phyloP scores from a whole-genome alignment of 2,888 invertebrate genomes.

The Pyrocoelia pectoralis region DNA sequence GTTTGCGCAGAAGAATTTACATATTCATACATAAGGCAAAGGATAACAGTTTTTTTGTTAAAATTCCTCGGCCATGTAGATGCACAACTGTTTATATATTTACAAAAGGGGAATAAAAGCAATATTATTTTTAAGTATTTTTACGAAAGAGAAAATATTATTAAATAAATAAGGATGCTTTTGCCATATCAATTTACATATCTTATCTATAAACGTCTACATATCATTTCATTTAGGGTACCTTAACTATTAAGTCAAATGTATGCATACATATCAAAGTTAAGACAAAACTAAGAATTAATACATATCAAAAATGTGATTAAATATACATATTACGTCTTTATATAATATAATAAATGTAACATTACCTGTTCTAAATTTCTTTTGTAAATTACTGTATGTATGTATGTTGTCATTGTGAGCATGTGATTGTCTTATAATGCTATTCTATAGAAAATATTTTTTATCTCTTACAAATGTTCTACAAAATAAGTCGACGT shows the following conservation, averaged over 20 bases:
- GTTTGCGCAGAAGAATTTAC: conserved; percentile 18
- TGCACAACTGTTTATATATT: conserved; percentile 32
- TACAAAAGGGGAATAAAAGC: conserved; percentile 29
- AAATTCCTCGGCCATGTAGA: conserved; percentile 15
- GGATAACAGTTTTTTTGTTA: conserved; percentile 13
- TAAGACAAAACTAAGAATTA: conserved; percentile 24
- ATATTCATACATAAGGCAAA: conserved; percentile 12
- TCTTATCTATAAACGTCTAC: conserved; percentile 16
- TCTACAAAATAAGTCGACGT: neutral
- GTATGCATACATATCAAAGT: conserved; percentile 39
- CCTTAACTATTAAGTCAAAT: conserved; percentile 2
- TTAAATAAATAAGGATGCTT: conserved; percentile 11
- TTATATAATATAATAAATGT: conserved; percentile 28
- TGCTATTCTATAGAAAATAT: conserved; percentile 10
- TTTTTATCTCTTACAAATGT: conserved; percentile 8
- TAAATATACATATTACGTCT: conserved; percentile 35
- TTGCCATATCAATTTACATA: conserved; percentile 24
- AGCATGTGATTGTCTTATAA: conserved; percentile 13
- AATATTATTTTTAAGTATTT: conserved; percentile 36
- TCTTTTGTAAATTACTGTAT: conserved; percentile 22
- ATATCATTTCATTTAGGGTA: conserved; percentile 18
- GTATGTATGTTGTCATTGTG: conserved; percentile 22
- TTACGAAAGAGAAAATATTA: conserved; percentile 11
- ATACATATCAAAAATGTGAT: conserved; percentile 43
- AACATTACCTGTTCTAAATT: conserved; percentile 27